phyloP scores from a whole-genome alignment of 2,888 invertebrate species.

The Siphonodentalium dalli region DNA sequence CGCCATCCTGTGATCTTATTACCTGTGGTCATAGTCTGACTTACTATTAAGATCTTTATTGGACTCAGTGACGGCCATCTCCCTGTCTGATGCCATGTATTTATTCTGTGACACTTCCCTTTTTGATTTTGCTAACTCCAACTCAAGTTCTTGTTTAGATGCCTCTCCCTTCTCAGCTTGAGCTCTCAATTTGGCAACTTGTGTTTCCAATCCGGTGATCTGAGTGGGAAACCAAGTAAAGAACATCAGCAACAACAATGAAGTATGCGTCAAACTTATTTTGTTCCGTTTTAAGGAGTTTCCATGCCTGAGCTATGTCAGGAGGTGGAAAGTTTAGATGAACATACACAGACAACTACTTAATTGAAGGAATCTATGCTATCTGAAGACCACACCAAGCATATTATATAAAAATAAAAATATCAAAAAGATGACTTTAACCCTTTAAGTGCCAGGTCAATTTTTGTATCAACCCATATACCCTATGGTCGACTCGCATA shows the following conservation, averaged over 20 bases:
- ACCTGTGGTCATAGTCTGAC: too few relatives aligned
- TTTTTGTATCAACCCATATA: too few relatives aligned
- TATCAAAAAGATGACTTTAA: too few relatives aligned
- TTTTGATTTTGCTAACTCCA: conserved; percentile 52
- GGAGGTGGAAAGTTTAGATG: too few relatives aligned
- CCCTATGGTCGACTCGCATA: too few relatives aligned
- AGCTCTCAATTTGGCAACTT: conserved; percentile 51
- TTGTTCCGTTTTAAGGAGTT: not conserved
- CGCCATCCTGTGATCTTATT: too few relatives aligned
- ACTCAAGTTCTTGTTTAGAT: conserved; percentile 56
- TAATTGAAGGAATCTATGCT: too few relatives aligned
- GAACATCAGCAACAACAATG: not conserved
- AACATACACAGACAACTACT: too few relatives aligned
- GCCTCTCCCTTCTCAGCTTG: conserved; percentile 61
- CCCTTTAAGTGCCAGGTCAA: too few relatives aligned
- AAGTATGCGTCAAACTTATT: not conserved
- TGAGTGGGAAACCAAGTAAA: conserved; percentile 19
- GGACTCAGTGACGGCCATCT: conserved; percentile 38
- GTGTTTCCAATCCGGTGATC: conserved; percentile 48
- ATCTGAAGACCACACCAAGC: too few relatives aligned
- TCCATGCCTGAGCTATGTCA: too few relatives aligned
- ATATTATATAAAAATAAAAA: too few relatives aligned
- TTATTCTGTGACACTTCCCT: conserved; percentile 48
- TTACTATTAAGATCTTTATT: conserved; percentile 55
- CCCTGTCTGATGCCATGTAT: conserved; percentile 40